Evolutionary conservation across 2,113 vertebrate genomes (phyloP).

Genomic region (Dipodomys spectabilis): DNA sequence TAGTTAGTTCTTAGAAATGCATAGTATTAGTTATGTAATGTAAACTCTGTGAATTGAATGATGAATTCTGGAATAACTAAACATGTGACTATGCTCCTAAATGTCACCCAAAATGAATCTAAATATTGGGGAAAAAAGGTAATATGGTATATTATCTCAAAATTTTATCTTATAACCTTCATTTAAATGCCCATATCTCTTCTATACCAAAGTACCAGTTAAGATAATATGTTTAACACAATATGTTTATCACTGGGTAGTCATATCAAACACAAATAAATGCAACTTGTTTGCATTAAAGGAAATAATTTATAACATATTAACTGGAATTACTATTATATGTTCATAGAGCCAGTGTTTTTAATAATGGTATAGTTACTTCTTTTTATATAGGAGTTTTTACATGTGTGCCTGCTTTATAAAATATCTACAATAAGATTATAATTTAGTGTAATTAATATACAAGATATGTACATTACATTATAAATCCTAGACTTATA

Average conservation of each 20-base stretch:
- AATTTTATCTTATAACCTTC: slow-evolving; percentile 6
- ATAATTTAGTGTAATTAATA: slow-evolving; percentile 6
- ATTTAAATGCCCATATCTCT: not conserved
- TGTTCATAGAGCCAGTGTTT: not conserved
- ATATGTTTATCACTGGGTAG: not conserved
- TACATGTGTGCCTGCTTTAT: not conserved
- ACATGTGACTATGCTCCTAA: not conserved
- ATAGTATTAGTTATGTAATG: not conserved
- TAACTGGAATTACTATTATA: not conserved
- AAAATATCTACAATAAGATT: not conserved
- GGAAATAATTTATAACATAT: not conserved
- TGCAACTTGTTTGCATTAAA: not conserved
- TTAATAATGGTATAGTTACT: not conserved
- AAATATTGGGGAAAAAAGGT: not conserved
- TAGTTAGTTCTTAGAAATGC: not conserved
- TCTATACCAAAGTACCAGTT: not conserved
- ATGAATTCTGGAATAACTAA: not conserved
- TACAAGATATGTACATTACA: not conserved
- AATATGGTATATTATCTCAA: not conserved
- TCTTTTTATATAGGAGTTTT: not conserved
- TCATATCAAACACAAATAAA: not conserved
- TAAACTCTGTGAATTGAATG: not conserved
- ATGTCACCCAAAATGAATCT: not conserved
- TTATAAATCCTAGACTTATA: not conserved
- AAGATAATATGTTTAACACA: not conserved